Percentiles rank a stretch among this genome's conserved stretches.
phyloP scores from a whole-genome alignment of 1,140 invertebrate species.

The Anadara kagoshimensis region DNA sequence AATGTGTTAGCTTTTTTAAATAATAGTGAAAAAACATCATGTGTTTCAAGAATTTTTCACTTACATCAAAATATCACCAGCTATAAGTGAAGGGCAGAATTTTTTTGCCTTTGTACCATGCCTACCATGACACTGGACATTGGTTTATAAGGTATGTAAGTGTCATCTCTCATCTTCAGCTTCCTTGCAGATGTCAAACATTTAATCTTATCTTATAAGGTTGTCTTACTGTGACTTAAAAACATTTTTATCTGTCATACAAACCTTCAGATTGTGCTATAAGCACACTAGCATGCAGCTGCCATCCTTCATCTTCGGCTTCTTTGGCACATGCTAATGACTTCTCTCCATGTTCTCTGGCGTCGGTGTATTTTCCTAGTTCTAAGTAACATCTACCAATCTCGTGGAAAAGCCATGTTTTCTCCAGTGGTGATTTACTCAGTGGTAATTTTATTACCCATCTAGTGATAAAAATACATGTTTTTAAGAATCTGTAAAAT shows the following conservation, averaged over 20 bases:
- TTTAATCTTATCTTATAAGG: too few species aligned
- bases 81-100: too few species aligned
- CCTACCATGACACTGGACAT: too few species aligned
- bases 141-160: too few species aligned
- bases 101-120: too few species aligned
- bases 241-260: slow-evolving; percentile 13
- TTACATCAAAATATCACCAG: too few species aligned
- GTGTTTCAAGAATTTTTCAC: too few species aligned
- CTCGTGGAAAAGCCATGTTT: slow-evolving; percentile 73
- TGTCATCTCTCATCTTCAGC: too few species aligned
- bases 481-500: not conserved
- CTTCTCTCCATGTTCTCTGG: slow-evolving; percentile 71
- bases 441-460: slow-evolving; percentile 70
- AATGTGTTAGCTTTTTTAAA: too few species aligned
- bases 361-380: slow-evolving; percentile 61
- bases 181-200: too few species aligned
- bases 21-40: too few species aligned
- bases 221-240: too few species aligned
- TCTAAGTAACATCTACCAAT: slow-evolving; percentile 73
- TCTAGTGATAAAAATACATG: slow-evolving; percentile 41
- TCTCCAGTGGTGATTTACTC: slow-evolving; percentile 67
- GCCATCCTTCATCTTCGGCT: slow-evolving; percentile 70
- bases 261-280: slow-evolving; percentile 71
- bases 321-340: slow-evolving; percentile 68
- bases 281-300: slow-evolving; percentile 71